These are phyloP conservation scores for Entelurus aequoreus DNA, from an alignment of 2,113 vertebrate genomes.

Conservation along the genomic window DNA sequence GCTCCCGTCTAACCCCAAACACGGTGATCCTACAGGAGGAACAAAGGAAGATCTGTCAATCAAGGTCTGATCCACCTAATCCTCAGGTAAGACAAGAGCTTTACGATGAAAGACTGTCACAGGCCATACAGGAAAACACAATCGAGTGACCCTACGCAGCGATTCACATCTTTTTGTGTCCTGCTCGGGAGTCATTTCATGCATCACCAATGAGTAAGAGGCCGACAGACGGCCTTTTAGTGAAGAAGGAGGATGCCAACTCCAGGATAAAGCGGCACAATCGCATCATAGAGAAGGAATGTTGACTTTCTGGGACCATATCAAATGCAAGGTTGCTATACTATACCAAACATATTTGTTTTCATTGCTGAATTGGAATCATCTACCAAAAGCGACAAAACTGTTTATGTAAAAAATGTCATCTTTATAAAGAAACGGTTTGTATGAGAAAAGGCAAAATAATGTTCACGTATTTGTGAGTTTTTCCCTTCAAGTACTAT, in stretches of 20 bases:
- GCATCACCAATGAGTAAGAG: constrained; percentile 1
- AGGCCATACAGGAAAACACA: constrained; percentile 33
- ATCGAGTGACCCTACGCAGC: constrained; percentile 35
- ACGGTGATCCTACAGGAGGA: constrained; percentile 12
- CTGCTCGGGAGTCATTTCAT: constrained; percentile 10
- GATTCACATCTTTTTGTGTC: constrained; percentile 19
- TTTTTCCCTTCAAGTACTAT: no score
- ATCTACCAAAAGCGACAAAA: constrained; percentile 36
- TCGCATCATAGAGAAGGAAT: not conserved
- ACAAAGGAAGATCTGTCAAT: constrained; percentile 56
- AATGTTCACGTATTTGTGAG: no score
- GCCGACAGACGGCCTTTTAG: not conserved
- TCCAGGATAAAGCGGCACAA: not conserved
- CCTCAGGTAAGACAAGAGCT: constrained; percentile 68
- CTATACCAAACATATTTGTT: constrained; percentile 24
- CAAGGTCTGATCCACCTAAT: constrained; percentile 68
- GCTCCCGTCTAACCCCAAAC: constrained; percentile 51
- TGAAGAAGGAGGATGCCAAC: not conserved
- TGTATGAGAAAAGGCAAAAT: no score
- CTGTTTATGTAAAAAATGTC: constrained; percentile 22
- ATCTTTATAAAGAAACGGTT: constrained; percentile 29
- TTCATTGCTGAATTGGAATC: constrained; percentile 17
- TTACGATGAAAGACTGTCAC: constrained; percentile 56
- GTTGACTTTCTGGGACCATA: constrained; percentile 1
- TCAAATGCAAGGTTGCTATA: not conserved